Evolutionary conservation across 2,113 vertebrate genomes (phyloP).

Genomic region (Ifrita kowaldi): DNA sequence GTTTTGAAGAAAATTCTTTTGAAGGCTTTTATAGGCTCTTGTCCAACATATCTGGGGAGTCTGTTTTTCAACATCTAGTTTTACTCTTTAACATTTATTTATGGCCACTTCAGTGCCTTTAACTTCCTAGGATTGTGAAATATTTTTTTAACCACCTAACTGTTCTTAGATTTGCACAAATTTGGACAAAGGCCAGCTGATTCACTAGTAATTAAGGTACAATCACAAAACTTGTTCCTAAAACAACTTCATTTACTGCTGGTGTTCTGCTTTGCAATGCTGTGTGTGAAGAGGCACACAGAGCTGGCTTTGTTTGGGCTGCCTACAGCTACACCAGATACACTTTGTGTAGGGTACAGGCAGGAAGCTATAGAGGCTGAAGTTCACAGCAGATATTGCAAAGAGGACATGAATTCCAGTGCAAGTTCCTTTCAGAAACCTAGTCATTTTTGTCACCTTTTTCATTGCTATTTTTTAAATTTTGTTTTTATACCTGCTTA

Average conservation of each 20-base stretch:
- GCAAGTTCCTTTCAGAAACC: not conserved
- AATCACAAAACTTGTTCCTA: not conserved
- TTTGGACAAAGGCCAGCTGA: not conserved
- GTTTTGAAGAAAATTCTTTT: constrained; percentile 52
- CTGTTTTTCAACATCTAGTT: constrained; percentile 48
- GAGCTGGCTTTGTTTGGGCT: not conserved
- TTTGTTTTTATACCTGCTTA: not conserved
- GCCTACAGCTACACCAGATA: not conserved
- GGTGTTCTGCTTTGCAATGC: not conserved
- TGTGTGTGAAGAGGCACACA: not conserved
- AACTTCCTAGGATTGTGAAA: not conserved
- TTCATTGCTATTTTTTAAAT: not conserved
- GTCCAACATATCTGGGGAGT: constrained; percentile 29
- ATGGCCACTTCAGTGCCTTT: not conserved
- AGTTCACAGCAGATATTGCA: not conserved
- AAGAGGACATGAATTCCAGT: not conserved
- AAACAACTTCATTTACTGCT: not conserved
- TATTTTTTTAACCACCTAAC: not conserved
- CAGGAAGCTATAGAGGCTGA: not conserved
- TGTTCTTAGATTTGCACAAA: not conserved
- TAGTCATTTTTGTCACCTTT: not conserved
- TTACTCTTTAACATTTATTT: not conserved
- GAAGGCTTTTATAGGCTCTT: constrained; percentile 42
- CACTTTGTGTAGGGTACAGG: not conserved
- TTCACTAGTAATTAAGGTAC: not conserved